Evolutionary conservation across 2,113 vertebrate genomes (phyloP), one percentile per base, ranked within the genome.

Genomic region (Mesoclemmys tuberculata): DNA sequence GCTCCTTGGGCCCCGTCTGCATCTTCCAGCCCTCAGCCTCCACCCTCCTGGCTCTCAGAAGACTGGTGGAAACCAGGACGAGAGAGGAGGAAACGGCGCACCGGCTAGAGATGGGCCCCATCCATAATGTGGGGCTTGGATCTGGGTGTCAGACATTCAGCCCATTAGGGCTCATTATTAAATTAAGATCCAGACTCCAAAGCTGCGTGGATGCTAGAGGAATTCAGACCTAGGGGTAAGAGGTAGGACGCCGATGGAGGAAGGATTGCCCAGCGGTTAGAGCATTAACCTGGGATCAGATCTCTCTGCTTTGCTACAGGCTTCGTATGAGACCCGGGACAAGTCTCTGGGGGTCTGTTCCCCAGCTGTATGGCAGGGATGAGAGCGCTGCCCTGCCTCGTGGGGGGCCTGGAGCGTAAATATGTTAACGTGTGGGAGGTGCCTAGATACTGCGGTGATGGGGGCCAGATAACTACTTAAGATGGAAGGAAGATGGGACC

Each of bases 381-480:
- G 58, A 64, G 12, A 64, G 16, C 14, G 7, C 31, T n/a, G 14
- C 61, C 58, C 61, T 35, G 61, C 12, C 56, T 64, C 31, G 2
- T 6, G 7, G 31, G 16, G 14, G 31, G 61, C 1, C 8, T 31
- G 29, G 49, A 49, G 49, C 3, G 49, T 13, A 49, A 49, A 49
- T 49, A 49, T 49, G 49, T 49, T 49, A 49, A 49, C 49, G 13
- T 10, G 49, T 49, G 49, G 49, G 31, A n/a, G 31, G 16, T 18
- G 31, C 31, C 61, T 29, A 8, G 31, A 64, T 18, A 31, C 61
- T 9, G 31, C 31, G 3, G 61, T 64, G 61, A 64, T 49, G 49
- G 49, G 61, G 31, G 31, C 8, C 18, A 49, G 31, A 2, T 11
- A 27, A 6, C 6, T 21, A 4, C 77, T 2, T 0, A 22, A 22